These are phyloP conservation scores for Microcebus lehilahytsara DNA, from an alignment of 2,113 vertebrate genomes.

Conservation along the genomic window DNA sequence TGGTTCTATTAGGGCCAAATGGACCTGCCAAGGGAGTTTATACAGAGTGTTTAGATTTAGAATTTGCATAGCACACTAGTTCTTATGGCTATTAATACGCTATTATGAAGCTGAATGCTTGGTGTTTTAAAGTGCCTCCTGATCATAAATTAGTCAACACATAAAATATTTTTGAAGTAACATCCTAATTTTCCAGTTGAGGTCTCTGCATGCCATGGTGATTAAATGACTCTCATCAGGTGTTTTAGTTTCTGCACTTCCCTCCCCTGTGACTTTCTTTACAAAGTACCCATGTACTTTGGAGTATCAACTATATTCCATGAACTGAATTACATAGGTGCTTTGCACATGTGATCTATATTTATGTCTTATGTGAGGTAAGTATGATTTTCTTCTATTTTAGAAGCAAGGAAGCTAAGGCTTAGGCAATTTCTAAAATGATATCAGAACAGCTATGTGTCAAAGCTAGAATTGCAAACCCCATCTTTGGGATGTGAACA, in stretches of 20 bases:
- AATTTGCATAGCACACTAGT: conserved; percentile 63
- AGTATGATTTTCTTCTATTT: background rate
- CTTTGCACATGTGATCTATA: background rate
- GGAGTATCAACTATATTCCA: background rate
- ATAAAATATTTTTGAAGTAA: conserved; percentile 55
- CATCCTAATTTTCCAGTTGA: conserved; percentile 67
- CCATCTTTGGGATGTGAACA: background rate
- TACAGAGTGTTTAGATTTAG: conserved; percentile 57
- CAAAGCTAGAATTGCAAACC: background rate
- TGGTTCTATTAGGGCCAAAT: conserved; percentile 52
- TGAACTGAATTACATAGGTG: background rate
- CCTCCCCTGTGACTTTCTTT: background rate
- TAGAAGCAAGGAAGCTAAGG: background rate
- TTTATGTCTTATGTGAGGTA: background rate
- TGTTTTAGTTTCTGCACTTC: conserved; percentile 19
- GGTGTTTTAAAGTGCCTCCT: conserved; percentile 54
- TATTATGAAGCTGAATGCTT: conserved; percentile 54
- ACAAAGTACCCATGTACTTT: background rate
- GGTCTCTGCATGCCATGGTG: conserved; percentile 43
- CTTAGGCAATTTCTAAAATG: background rate
- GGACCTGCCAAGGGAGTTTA: conserved; percentile 60
- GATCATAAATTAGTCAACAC: conserved; percentile 63
- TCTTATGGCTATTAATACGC: conserved; percentile 67
- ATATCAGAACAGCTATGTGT: background rate
- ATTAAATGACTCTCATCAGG: conserved; percentile 51